Evolutionary conservation across 2,888 invertebrate species (phyloP).

Genomic region (Drosophila niveifrons): DNA sequence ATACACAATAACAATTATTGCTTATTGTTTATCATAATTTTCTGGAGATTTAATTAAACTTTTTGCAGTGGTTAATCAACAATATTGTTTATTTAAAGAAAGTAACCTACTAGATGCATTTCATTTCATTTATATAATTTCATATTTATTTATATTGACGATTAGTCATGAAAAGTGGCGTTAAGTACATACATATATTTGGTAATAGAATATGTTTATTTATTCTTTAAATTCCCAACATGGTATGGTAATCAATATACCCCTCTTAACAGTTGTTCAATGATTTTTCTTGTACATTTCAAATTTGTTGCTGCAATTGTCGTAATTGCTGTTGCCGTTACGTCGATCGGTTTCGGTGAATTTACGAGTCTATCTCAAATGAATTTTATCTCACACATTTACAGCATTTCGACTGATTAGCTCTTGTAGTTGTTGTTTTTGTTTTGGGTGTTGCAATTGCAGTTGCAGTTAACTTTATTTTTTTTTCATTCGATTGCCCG

Average conservation of each 20-base stretch:
- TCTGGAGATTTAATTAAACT: background rate
- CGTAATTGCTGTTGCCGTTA: conserved; percentile 52
- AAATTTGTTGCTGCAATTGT: conserved; percentile 53
- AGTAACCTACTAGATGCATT: background rate
- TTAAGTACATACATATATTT: no score
- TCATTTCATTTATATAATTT: background rate
- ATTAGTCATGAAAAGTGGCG: background rate
- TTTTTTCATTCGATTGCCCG: conserved; percentile 22
- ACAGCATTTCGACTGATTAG: conserved; percentile 56
- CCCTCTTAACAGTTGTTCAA: conserved; percentile 3
- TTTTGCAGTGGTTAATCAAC: background rate
- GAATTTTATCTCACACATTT: conserved; percentile 54
- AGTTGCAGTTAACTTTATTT: conserved; percentile 40
- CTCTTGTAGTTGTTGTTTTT: conserved; percentile 18
- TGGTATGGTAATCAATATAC: conserved; percentile 20
- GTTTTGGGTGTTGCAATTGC: conserved; percentile 51
- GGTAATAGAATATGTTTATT: no score
- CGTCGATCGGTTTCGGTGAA: conserved; percentile 14
- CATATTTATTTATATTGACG: no score
- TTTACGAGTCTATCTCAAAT: conserved; percentile 33
- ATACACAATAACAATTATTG: background rate
- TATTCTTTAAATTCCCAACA: background rate
- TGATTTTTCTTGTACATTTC: conserved; percentile 18
- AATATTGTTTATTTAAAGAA: background rate
- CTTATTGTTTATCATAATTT: background rate